Evolutionary conservation across 2,888 invertebrate genomes (phyloP), one percentile per base, ranked within the genome.

Genomic region (Horisme vitalbata): DNA sequence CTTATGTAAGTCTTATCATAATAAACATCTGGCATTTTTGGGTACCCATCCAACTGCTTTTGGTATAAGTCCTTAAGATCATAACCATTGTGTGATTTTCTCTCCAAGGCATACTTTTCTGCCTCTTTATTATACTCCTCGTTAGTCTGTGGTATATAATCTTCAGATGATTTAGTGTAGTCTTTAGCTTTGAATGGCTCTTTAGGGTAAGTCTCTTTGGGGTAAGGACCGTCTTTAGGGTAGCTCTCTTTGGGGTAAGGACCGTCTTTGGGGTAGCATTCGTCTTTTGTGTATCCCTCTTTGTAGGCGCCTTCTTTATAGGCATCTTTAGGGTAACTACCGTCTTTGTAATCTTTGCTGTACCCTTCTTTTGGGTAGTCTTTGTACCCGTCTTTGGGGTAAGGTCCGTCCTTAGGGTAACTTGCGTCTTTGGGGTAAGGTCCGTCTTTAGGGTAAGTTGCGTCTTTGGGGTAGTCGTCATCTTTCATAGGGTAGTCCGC

Each of bases 91-190:
- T 72, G 68, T 0, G 77, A 68, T 57, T 86, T 88, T 8, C 87
- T 52, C 38, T 79, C 87, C 2, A 87, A 27, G 0, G 86, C 85
- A 11, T 87, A 88, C 37, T 79, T 85, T 13, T 88, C 88, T 0
- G 86, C 89, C 49, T 84, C 89, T 2, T 83, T 86, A 5, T 87
- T 85, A 8, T 87, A 86, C 14, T 88, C 87, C 6, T 87, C 89
- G 27, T 86, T 86, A 0, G 86, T 84, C 7, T 83, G 83, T 0
- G 87, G 83, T 8, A 87, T 70, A 20, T 80, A 85, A 18, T 87
- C 86, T 0, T 83, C 83, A 0, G 60, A 60, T 1, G 66, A 50
- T 23, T 83, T 85, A 0, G 83, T 79, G 15, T 85, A 88, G 8
- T 86, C 84, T 45, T 85, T 83, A 0, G 72, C 56, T 31, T 84